A percentile compares a stretch with the other conserved stretches of the same genome.
phyloP scores from a whole-genome alignment of 2,888 invertebrate species.

The Lamellibrachia columna region DNA sequence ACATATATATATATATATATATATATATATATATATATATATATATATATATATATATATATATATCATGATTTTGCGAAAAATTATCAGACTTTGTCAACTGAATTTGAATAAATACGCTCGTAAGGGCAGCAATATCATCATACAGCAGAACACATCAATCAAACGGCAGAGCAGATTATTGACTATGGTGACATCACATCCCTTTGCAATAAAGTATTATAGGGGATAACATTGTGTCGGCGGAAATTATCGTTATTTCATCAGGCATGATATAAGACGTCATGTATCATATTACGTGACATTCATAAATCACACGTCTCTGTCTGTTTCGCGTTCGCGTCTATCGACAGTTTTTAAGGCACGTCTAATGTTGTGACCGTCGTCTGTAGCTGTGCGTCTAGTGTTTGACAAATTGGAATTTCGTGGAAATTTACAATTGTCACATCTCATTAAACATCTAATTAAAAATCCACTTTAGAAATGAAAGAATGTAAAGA shows the following conservation, averaged over 20 bases:
- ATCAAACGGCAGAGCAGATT: background rate
- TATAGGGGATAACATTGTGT: background rate
- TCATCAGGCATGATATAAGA: background rate
- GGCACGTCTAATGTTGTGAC: background rate
- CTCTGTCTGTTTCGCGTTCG: background rate
- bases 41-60: background rate
- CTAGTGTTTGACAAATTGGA: too few species aligned
- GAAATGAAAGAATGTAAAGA: too few species aligned
- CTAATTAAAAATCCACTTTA: too few species aligned
- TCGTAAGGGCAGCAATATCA: background rate
- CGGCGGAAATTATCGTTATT: background rate
- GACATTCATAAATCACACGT: background rate
- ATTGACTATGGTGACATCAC: background rate
- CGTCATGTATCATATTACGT: background rate
- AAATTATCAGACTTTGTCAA: too few species aligned
- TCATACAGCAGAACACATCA: background rate
- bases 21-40: too few species aligned
- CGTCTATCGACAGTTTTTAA: background rate
- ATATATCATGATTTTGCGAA: background rate
- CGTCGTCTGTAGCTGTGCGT: too few species aligned
- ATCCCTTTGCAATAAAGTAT: background rate
- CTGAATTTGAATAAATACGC: too few species aligned
- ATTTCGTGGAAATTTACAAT: too few species aligned
- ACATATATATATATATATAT: background rate
- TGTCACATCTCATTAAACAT: too few species aligned